These are phyloP conservation scores for Megalops cyprinoides DNA, from an alignment of 2,797 vertebrate species.

Conservation along the genomic window DNA sequence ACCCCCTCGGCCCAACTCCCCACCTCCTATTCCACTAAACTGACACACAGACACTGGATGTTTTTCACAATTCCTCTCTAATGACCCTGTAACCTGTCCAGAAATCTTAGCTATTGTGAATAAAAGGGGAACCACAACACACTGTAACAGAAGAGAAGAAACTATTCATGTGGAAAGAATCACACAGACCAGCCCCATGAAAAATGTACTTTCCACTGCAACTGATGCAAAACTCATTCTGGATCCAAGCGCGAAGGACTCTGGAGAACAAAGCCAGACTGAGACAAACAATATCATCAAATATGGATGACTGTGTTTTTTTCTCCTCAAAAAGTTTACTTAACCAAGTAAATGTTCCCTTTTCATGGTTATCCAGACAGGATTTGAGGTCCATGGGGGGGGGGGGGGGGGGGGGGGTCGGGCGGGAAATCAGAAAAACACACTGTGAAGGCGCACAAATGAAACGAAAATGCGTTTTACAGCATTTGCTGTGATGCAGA, in stretches of 20 bases:
- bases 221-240: slow-evolving; percentile 44
- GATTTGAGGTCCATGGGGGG: slow-evolving; percentile 45
- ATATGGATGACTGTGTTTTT: slow-evolving; percentile 70
- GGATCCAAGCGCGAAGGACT: slow-evolving; percentile 51
- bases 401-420: too few species aligned
- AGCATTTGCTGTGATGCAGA: background rate
- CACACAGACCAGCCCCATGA: slow-evolving; percentile 44
- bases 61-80: slow-evolving; percentile 31
- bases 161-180: slow-evolving; percentile 38
- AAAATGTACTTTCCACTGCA: slow-evolving; percentile 45
- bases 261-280: slow-evolving; percentile 55
- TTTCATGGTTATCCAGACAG: slow-evolving; percentile 60
- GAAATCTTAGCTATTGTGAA: background rate
- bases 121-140: background rate
- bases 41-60: slow-evolving; percentile 36
- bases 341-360: slow-evolving; percentile 74
- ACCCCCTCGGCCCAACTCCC: too few species aligned
- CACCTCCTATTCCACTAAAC: slow-evolving; percentile 31
- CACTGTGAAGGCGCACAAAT: background rate
- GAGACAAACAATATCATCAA: slow-evolving; percentile 76
- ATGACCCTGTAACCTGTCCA: slow-evolving; percentile 28
- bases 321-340: slow-evolving; percentile 67
- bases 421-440: slow-evolving; percentile 56
- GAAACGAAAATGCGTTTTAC: background rate
- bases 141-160: slow-evolving; percentile 3